Percentiles rank a stretch among this genome's conserved stretches.
These are phyloP conservation scores for Thalassarche chlororhynchos DNA, from an alignment of 2,113 vertebrate species.

Conservation along the genomic window DNA sequence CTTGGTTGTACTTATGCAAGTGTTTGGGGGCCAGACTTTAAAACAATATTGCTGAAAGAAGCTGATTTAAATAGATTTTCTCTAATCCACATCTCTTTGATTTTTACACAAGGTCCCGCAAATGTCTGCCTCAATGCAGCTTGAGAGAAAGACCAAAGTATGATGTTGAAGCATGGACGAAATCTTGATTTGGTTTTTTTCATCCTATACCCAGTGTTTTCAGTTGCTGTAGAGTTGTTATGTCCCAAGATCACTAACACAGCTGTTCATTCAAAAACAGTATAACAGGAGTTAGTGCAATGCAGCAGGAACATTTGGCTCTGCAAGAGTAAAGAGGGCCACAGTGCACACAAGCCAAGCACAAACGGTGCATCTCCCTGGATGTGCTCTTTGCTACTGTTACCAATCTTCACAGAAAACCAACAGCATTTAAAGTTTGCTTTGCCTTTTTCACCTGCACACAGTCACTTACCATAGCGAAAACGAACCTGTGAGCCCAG, in stretches of 20 bases:
- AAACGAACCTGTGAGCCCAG: not conserved
- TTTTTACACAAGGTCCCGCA: not conserved
- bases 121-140: rapidly evolving
- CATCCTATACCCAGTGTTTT: not conserved
- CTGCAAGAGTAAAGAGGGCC: not conserved
- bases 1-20: not conserved
- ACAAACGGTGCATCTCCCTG: not conserved
- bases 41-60: not conserved
- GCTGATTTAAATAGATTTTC: not conserved
- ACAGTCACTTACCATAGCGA: rapidly evolving
- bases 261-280: not conserved
- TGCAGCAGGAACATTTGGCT: not conserved
- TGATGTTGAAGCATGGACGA: not conserved
- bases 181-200: not conserved
- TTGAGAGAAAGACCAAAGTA: not conserved
- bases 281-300: not conserved
- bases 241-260: not conserved
- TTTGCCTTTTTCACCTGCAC: not conserved
- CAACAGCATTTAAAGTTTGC: not conserved
- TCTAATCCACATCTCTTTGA: not conserved
- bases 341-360: not conserved
- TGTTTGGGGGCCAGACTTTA: not conserved
- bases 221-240: not conserved
- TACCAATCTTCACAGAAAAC: not conserved
- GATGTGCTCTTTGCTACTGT: not conserved